A percentile compares a stretch with the other conserved stretches of the same genome.
These are phyloP conservation scores for Cheirogaleus medius DNA, from an alignment of 2,113 vertebrate genomes.

Conservation along the genomic window DNA sequence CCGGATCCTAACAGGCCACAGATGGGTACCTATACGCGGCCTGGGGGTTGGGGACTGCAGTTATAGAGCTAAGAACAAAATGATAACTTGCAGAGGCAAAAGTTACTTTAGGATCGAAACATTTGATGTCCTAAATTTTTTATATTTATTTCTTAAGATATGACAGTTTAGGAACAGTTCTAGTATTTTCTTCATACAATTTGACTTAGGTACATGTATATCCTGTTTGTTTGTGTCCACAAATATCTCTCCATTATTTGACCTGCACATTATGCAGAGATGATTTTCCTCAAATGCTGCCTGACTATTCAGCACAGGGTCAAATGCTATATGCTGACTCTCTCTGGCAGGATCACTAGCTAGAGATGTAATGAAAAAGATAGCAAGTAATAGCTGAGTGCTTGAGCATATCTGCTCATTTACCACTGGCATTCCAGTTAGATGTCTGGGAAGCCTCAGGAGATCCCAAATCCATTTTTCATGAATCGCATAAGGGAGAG, in stretches of 20 bases:
- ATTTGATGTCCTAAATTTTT: background rate
- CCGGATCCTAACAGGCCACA: too few species aligned
- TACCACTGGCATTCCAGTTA: background rate
- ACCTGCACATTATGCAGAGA: background rate
- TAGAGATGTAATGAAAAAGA: constrained; percentile 7
- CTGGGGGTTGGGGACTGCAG: too few species aligned
- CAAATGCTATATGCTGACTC: background rate
- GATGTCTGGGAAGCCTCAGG: background rate
- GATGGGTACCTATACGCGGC: too few species aligned
- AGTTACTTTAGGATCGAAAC: background rate
- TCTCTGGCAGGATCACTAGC: background rate
- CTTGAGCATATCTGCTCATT: constrained; percentile 21
- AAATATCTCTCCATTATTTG: background rate
- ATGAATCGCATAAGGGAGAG: constrained; percentile 47
- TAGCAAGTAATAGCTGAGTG: background rate
- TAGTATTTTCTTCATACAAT: background rate
- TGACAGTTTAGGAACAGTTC: background rate
- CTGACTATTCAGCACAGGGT: background rate
- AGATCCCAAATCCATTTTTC: constrained; percentile 43
- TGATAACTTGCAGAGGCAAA: background rate
- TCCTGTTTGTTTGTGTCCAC: background rate
- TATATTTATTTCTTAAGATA: background rate
- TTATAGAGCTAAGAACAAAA: background rate
- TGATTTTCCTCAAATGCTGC: background rate
- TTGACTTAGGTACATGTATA: background rate